Percentiles rank a stretch among this genome's conserved stretches.
phyloP scores from a whole-genome alignment of 1,140 invertebrate species.

The Periplaneta americana region DNA sequence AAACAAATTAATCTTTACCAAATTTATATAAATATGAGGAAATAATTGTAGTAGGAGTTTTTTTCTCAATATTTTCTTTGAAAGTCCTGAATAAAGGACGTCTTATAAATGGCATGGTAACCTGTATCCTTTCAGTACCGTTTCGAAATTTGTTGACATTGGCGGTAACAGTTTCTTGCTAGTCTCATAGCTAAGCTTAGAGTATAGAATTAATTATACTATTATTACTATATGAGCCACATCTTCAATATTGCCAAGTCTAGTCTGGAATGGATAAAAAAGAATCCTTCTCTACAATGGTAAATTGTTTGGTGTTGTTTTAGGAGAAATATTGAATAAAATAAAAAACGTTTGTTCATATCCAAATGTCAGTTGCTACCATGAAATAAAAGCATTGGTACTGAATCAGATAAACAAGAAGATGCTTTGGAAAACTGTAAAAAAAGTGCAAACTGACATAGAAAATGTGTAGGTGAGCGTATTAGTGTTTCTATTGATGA shows the following conservation, averaged over 20 bases:
- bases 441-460: neutral
- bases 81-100: neutral
- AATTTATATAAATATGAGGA: neutral
- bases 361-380: neutral
- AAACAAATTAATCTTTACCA: constrained; percentile 7
- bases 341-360: neutral
- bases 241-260: neutral
- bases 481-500: constrained; percentile 11
- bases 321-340: neutral
- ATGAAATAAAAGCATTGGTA: neutral
- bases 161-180: constrained; percentile 9
- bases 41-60: neutral
- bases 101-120: constrained; percentile 9
- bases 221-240: neutral
- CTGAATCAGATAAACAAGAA: neutral
- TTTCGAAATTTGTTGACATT: constrained; percentile 8
- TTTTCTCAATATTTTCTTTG: constrained; percentile 2
- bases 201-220: neutral
- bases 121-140: constrained; percentile 13
- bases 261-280: constrained; percentile 10
- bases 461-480: neutral
- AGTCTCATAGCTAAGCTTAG: constrained; percentile 1
- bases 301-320: constrained; percentile 11
- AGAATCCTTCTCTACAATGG: neutral
- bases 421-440: neutral